Evolutionary conservation across 2,888 invertebrate genomes (phyloP).

Genomic region (Drosophila greeni): DNA sequence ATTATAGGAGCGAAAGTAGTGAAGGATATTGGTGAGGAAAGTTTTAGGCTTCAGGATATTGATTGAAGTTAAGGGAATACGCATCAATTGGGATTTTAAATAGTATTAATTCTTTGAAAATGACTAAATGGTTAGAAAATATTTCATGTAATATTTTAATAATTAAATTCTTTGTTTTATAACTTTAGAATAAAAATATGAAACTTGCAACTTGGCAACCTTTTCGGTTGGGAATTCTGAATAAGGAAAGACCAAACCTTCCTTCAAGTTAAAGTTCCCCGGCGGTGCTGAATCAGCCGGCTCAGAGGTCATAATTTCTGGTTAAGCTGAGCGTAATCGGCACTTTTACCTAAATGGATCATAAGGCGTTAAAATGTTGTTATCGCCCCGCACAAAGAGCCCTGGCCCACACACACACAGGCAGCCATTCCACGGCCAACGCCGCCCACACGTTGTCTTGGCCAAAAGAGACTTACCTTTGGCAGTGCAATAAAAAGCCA

Average conservation of each 20-base stretch:
- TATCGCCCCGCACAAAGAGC: slow-evolving; percentile 48
- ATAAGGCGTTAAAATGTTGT: slow-evolving; percentile 75
- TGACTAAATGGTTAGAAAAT: too few species aligned
- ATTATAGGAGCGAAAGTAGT: not conserved
- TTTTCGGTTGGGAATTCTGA: not conserved
- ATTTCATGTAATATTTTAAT: not conserved
- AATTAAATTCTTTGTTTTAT: not conserved
- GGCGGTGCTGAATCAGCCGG: slow-evolving; percentile 14
- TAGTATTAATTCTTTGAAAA: too few species aligned
- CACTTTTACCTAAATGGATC: slow-evolving; percentile 76
- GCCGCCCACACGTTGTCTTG: slow-evolving; percentile 6
- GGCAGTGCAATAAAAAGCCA: slow-evolving; percentile 62
- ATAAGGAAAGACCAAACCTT: not conserved
- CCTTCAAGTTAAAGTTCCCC: slow-evolving; percentile 20
- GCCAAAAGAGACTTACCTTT: slow-evolving; percentile 47
- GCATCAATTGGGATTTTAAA: not conserved
- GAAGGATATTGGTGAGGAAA: not conserved
- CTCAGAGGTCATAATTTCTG: slow-evolving; percentile 74
- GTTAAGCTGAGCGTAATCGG: slow-evolving; percentile 76
- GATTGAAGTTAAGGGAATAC: not conserved
- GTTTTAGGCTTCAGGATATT: not conserved
- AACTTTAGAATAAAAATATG: not conserved
- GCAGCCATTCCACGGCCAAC: not conserved
- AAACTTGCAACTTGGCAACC: not conserved
- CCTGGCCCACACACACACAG: slow-evolving; percentile 19